These are phyloP conservation scores for Asobara japonica DNA, from an alignment of 1,140 invertebrate species.

Conservation along the genomic window DNA sequence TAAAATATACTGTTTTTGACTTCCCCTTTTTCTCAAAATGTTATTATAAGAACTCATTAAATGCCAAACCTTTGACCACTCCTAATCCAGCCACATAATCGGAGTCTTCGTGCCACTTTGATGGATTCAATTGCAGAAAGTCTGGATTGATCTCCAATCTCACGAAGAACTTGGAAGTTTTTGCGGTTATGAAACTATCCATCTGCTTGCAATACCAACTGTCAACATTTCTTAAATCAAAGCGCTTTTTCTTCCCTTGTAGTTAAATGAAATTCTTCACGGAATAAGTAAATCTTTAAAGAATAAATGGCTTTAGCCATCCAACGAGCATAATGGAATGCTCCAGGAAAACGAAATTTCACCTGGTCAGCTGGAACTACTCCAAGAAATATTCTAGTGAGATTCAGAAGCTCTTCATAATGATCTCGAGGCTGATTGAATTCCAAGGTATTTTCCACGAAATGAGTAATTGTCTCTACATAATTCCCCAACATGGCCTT, in stretches of 20 bases:
- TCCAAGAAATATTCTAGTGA: no score
- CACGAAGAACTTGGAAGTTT: slow-evolving; percentile 30
- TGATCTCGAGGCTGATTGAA: slow-evolving; percentile 28
- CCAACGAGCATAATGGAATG: slow-evolving; percentile 33
- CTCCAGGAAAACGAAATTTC: slow-evolving; percentile 6
- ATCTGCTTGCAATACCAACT: slow-evolving; percentile 34
- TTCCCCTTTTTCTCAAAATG: slow-evolving; percentile 17
- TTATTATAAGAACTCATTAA: slow-evolving; percentile 22
- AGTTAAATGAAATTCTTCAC: not conserved
- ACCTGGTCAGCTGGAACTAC: slow-evolving; percentile 37
- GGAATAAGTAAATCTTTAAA: slow-evolving; percentile 34
- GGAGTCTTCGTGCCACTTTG: slow-evolving; percentile 15
- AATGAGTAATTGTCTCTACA: not conserved
- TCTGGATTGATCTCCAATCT: slow-evolving; percentile 37
- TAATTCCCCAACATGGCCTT: not conserved
- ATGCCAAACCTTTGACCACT: slow-evolving; percentile 1
- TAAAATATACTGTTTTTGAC: not conserved
- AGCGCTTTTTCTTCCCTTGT: not conserved
- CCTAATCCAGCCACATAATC: slow-evolving; percentile 15
- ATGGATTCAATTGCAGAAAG: slow-evolving; percentile 32
- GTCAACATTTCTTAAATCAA: slow-evolving; percentile 7
- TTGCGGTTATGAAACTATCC: slow-evolving; percentile 42
- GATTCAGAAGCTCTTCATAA: slow-evolving; percentile 44
- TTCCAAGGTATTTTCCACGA: not conserved
- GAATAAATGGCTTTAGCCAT: slow-evolving; percentile 42